These are phyloP conservation scores for Phyllostomus hastatus DNA, from an alignment of 2,113 vertebrate genomes.

Conservation along the genomic window DNA sequence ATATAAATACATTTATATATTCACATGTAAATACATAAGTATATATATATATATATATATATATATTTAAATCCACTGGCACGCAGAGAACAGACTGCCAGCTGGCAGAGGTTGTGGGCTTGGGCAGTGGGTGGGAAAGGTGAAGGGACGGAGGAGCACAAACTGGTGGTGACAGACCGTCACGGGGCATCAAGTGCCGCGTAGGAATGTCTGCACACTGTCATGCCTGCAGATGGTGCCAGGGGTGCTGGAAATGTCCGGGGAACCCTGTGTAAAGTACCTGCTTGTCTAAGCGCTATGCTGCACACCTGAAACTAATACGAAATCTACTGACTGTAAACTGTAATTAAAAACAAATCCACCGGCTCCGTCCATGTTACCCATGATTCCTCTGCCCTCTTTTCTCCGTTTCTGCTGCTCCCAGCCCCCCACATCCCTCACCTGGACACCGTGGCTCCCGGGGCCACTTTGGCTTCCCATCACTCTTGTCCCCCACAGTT, in stretches of 20 bases:
- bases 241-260: neutral
- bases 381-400: neutral
- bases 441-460: neutral
- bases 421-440: neutral
- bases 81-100: neutral
- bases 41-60: no score
- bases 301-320: neutral
- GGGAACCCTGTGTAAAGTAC: neutral
- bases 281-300: neutral
- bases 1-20: no score
- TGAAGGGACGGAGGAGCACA: neutral
- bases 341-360: neutral
- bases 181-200: neutral
- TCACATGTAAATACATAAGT: no score
- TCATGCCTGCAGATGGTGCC: neutral
- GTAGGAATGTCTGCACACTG: neutral
- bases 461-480: neutral
- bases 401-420: neutral
- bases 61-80: neutral
- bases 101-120: neutral
- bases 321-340: neutral
- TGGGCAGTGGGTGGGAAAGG: neutral
- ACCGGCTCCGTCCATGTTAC: neutral
- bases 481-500: fast-evolving
- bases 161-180: neutral